Base-by-base conservation (phyloP, 2,888 invertebrate species). In the Drosophila barbarae region DNA sequence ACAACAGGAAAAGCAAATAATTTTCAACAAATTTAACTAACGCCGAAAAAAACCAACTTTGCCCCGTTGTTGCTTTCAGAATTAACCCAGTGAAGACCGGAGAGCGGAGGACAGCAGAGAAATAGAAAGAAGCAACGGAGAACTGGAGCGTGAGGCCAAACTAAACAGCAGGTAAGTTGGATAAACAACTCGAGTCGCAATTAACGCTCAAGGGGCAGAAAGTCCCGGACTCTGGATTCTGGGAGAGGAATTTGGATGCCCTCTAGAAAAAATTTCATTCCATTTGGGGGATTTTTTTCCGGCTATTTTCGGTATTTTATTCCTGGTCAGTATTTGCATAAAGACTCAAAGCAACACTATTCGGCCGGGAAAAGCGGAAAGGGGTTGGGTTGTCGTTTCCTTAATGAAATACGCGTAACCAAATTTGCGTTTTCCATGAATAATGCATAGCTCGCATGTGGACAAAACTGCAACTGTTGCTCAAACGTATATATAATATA, bases 131-230 rank as follows among this genome's bases (percentile, higher is more conserved):
- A 23, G 39, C 23, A 52, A 12, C 39, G 52, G 39, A 34, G 50
- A 78, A 76, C 68, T 77, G 67, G 81, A 81, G 77, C 76, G 84
- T 55, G 53, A 80, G 69, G 65, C 39, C 52, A 66, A 84, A 71
- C 81, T 73, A 75, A 78, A 71, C 65, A 76, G 60, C 67, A 84
- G 84, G 79, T 84, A 76, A 82, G 76, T 81, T 81, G 70, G 44
- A 54, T 59, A 81, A 84, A 76, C 70, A 84, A 57, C 78, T 68
- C 57, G 58, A 61, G 61, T 71, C 54, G 57, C 57, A 83, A 77
- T 80, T 80, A 69, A 61, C 58, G 44, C 51, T 66, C 23, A 39
- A 69, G 61, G 72, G 76, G 26, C 42, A 10, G 9, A 52, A 32
- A n/a, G 13, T 21, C 35, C 28, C 38, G 15, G n/a, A 18, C 5